A percentile compares a stretch with the other conserved stretches of the same genome.
Evolutionary conservation across 2,113 vertebrate species (phyloP).

Genomic region (Ceyx margarethae): DNA sequence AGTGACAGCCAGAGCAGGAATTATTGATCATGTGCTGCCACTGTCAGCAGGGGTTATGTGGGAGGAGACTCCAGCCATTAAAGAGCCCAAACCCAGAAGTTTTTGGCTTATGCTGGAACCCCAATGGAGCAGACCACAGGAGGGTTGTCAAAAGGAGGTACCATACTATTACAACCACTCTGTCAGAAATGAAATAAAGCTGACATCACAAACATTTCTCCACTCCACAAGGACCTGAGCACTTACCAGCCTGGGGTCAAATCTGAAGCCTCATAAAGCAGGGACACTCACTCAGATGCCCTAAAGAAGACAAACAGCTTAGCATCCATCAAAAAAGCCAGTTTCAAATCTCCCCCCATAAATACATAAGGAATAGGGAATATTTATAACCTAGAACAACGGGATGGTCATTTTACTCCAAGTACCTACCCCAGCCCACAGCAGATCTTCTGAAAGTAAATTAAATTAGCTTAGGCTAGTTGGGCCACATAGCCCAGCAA

Average conservation of each 20-base stretch:
- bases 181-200: neutral
- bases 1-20: constrained; percentile 48
- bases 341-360: neutral
- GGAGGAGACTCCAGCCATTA: constrained; percentile 40
- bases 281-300: constrained; percentile 25
- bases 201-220: neutral
- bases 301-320: constrained; percentile 37
- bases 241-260: constrained; percentile 56
- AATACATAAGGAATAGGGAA: neutral
- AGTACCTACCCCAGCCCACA: neutral
- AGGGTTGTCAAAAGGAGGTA: neutral
- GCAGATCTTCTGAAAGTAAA: neutral
- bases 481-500: neutral
- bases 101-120: neutral
- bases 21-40: constrained; percentile 59
- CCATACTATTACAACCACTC: neutral
- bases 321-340: neutral
- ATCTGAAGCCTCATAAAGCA: constrained; percentile 29
- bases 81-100: neutral
- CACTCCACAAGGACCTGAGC: neutral
- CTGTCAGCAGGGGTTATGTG: constrained; percentile 29
- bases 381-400: neutral
- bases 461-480: neutral
- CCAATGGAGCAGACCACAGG: neutral
- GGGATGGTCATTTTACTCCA: neutral